Evolutionary conservation across 1,140 invertebrate genomes (phyloP).

Genomic region (Drosophila biarmipes): DNA sequence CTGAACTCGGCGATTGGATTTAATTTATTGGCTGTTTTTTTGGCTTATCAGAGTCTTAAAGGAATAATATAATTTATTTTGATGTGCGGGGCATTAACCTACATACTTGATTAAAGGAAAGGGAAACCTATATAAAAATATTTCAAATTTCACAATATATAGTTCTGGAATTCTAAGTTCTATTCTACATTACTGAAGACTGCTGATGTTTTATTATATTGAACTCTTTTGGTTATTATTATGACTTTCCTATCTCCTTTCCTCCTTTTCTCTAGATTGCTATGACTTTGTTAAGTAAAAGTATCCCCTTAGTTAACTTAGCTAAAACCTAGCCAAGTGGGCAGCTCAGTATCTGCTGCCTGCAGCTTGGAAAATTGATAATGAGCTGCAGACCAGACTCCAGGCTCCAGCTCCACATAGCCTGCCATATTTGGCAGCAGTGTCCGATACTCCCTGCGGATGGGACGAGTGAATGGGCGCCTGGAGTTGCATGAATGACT

Average conservation of each 20-base stretch:
- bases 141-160: too few species aligned
- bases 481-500: constrained; percentile 56
- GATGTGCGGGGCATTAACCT: too few species aligned
- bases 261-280: too few species aligned
- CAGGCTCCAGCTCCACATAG: constrained; percentile 2
- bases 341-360: neutral
- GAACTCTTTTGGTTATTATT: too few species aligned
- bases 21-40: too few species aligned
- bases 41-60: too few species aligned
- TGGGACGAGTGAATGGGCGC: constrained; percentile 40
- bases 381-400: constrained; percentile 55
- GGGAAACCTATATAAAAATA: too few species aligned
- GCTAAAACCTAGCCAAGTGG: neutral
- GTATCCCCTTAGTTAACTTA: neutral
- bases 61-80: too few species aligned
- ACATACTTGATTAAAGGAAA: neutral
- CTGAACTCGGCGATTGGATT: neutral
- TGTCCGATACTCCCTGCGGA: constrained; percentile 43
- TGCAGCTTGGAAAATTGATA: constrained; percentile 77
- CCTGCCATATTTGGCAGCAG: constrained; percentile 63
- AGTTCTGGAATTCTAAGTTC: too few species aligned
- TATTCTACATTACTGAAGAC: too few species aligned
- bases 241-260: too few species aligned
- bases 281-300: neutral
- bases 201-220: too few species aligned